These are phyloP conservation scores for Paraplagusia blochii DNA, from an alignment of 2,113 vertebrate species.

Conservation along the genomic window DNA sequence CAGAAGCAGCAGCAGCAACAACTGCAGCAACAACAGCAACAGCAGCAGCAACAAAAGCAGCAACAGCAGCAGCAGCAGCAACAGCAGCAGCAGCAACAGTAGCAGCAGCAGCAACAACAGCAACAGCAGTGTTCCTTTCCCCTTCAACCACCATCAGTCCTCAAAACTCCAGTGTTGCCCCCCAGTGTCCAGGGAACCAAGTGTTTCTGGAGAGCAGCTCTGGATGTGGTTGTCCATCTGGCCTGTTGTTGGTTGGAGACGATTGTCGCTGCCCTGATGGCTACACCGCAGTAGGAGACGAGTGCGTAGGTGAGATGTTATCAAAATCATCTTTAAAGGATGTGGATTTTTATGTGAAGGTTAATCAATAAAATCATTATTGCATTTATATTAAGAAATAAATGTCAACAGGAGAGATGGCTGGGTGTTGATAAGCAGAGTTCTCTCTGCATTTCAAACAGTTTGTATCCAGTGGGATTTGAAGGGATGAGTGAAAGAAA, in stretches of 20 bases:
- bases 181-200: slow-evolving; percentile 53
- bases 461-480: neutral
- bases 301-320: slow-evolving; percentile 58
- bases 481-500: neutral
- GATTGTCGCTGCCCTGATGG: slow-evolving; percentile 61
- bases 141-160: slow-evolving; percentile 1
- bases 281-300: slow-evolving; percentile 35
- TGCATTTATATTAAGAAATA: neutral
- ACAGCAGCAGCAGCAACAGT: too few relatives aligned
- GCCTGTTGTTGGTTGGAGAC: slow-evolving; percentile 38
- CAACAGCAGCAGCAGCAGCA: too few relatives aligned
- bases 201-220: slow-evolving; percentile 23
- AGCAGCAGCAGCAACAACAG: too few relatives aligned
- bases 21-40: too few relatives aligned
- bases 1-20: too few relatives aligned
- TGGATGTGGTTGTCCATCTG: slow-evolving; percentile 51
- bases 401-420: neutral
- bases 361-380: neutral
- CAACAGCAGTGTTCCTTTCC: too few relatives aligned
- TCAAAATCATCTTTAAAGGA: neutral
- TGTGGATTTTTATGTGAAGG: neutral
- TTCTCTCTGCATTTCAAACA: neutral
- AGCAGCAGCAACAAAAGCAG: too few relatives aligned
- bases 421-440: neutral
- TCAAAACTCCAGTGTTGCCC: slow-evolving; percentile 8